Evolutionary conservation across 1,140 invertebrate genomes (phyloP).

Genomic region (Eulimnadia texana): DNA sequence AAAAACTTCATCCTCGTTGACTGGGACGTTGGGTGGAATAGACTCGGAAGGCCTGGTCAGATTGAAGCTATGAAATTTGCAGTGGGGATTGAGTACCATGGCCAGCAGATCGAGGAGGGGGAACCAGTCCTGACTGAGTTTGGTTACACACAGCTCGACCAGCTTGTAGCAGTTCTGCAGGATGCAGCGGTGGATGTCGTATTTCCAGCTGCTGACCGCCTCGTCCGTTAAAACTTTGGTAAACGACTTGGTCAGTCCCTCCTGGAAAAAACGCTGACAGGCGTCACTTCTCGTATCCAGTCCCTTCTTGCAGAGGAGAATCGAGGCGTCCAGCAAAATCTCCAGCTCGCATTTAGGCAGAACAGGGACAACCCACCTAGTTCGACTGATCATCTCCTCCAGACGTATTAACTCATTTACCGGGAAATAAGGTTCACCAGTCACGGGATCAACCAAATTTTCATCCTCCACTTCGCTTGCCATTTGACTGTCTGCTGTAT

Average conservation of each 20-base stretch:
- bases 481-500: background rate
- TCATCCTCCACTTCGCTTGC: constrained; percentile 16
- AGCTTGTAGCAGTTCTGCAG: constrained; percentile 82
- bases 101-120: constrained; percentile 80
- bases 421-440: constrained; percentile 61
- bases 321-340: constrained; percentile 73
- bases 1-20: constrained; percentile 59
- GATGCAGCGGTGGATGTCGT: constrained; percentile 91
- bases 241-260: constrained; percentile 87
- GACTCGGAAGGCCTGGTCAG: constrained; percentile 64
- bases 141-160: constrained; percentile 78
- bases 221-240: constrained; percentile 97
- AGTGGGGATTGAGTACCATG: constrained; percentile 83
- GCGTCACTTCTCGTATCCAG: constrained; percentile 74
- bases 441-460: constrained; percentile 30
- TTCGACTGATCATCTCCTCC: constrained; percentile 88
- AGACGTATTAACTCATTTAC: constrained; percentile 65
- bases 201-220: constrained; percentile 93
- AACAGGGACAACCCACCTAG: constrained; percentile 93
- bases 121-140: constrained; percentile 84
- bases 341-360: constrained; percentile 91
- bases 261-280: constrained; percentile 88
- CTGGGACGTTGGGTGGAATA: constrained; percentile 42
- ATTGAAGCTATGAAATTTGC: constrained; percentile 92
- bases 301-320: constrained; percentile 65